Conservation (phyloP, 1,140 invertebrate genomes). For the Bombus confusus region DNA sequence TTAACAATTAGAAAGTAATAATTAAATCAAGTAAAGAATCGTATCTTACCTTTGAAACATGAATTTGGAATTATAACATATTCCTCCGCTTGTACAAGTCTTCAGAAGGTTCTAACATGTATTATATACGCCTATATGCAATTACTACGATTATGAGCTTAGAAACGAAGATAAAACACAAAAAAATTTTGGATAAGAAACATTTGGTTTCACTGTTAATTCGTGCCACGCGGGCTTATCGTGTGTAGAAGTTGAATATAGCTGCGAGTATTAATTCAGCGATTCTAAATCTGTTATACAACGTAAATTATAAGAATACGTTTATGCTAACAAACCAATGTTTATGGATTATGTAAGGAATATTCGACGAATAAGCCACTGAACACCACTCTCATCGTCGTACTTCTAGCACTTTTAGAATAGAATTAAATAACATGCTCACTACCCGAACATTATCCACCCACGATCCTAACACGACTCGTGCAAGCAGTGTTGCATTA, state of each 20-base stretch:
- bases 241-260: constrained; percentile 34
- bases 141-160: not conserved
- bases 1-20: constrained; percentile 40
- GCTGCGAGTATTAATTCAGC: constrained; percentile 20
- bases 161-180: not conserved
- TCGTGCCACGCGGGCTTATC: constrained; percentile 52
- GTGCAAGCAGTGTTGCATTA: constrained; percentile 25
- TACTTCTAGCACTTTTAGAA: not conserved
- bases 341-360: not conserved
- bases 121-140: not conserved
- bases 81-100: not conserved
- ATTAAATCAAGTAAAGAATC: constrained; percentile 10
- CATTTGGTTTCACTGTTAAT: constrained; percentile 19
- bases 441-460: constrained; percentile 1
- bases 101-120: not conserved
- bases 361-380: not conserved
- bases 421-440: not conserved
- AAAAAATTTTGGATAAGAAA: not conserved
- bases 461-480: constrained; percentile 28
- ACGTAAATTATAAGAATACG: not conserved
- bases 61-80: constrained; percentile 8
- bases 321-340: not conserved
- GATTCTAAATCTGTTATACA: constrained; percentile 20
- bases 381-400: not conserved
- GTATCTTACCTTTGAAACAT: constrained; percentile 22